Evolutionary conservation across 2,113 vertebrate genomes (phyloP), one percentile per base, ranked within the genome.

Genomic region (Entomyzon cyanotis): DNA sequence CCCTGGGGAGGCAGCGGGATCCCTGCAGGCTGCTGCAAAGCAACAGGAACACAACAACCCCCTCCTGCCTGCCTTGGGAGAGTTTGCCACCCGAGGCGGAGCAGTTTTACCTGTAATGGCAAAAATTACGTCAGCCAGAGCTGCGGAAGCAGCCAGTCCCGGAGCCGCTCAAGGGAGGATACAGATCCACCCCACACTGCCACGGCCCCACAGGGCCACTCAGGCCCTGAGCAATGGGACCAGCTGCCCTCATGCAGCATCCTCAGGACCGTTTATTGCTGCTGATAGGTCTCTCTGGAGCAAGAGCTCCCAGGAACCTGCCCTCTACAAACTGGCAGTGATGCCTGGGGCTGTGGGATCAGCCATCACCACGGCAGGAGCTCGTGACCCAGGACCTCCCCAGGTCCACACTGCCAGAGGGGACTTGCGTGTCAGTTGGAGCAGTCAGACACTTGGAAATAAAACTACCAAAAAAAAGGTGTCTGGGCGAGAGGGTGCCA

Each of bases 71-170:
- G 4, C 59, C 95, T 49, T 53, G 2, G 49, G 73, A 89, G 94
- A 84, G 59, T 62, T 41, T 15, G 41, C 39, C 90, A 65, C 83
- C 10, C 2, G 41, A 60, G 76, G 79, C 9, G 1, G 56, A 50
- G 74, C 90, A 8, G 20, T 73, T 89, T 79, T 87, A 76, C 67
- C 85, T 76, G 65, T 35, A 76, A 85, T 11, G 80, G 94, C 91
- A 94, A 87, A 91, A 92, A 84, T 97, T 93, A 62, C 95, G 96
- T 97, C 95, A 97, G 89, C 91, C 53, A 0, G 81, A 89, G 60
- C 63, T 60, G 83, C 69, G 5, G 1, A 74, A 88, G 89, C 87
- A 55, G 67, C 31, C 7, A 10, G 37, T 19, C 59, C 73, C 12
- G 0, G 19, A 20, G 55, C 50, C 0, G 2, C 81, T 37, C 1